Percentiles rank a stretch among this genome's conserved stretches.
Conservation (phyloP, 2,113 vertebrate genomes). For the Malurus elegans region DNA sequence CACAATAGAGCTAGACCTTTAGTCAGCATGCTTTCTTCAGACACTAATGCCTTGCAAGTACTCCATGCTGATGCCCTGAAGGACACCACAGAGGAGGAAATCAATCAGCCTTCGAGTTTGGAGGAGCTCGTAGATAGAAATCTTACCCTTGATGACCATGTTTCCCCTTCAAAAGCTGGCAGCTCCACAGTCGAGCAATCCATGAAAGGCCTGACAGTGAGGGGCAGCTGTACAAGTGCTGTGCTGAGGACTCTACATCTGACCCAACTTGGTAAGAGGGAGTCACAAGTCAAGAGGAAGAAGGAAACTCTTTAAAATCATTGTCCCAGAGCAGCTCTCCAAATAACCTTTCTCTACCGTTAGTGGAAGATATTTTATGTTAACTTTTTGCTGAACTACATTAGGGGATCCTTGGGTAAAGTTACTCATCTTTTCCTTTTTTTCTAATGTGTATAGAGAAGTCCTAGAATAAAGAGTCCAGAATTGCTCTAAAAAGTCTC, state of each 20-base stretch:
- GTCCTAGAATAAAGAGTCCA: background rate
- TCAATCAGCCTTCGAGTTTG: background rate
- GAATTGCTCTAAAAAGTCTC: background rate
- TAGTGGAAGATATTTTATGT: background rate
- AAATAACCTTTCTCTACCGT: background rate
- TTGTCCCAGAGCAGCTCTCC: background rate
- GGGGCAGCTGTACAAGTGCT: background rate
- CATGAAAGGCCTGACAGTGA: background rate
- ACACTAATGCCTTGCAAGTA: background rate
- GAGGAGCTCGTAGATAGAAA: background rate
- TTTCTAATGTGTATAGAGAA: background rate
- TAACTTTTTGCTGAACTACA: background rate
- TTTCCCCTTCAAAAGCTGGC: background rate
- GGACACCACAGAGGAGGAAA: background rate
- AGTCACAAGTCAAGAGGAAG: background rate
- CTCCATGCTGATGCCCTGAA: background rate
- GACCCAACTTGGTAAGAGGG: background rate
- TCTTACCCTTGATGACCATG: background rate
- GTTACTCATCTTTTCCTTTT: background rate
- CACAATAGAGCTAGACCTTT: background rate
- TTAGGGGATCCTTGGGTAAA: background rate
- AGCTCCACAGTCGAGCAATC: background rate
- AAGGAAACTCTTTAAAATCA: background rate
- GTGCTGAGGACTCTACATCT: background rate
- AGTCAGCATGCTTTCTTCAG: background rate